Evolutionary conservation across 2,113 vertebrate species (phyloP).

Genomic region (Phyllopteryx taeniolatus): DNA sequence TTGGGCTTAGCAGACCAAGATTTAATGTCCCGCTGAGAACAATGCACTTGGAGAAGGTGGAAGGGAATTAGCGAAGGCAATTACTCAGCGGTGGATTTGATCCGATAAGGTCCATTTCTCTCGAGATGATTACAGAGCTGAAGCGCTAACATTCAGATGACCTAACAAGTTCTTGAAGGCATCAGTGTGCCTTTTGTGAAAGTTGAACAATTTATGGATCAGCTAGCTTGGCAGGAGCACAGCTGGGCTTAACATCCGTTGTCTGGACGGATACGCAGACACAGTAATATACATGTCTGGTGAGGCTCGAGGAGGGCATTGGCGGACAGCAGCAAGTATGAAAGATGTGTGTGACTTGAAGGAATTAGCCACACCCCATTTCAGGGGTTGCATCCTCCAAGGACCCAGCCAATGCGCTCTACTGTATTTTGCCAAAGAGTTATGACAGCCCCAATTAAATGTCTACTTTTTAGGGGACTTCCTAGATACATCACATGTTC

Average conservation of each 20-base stretch:
- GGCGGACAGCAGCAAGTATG: constrained; percentile 12
- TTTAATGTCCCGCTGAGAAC: constrained; percentile 57
- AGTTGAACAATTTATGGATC: constrained; percentile 36
- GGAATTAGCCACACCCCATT: not conserved
- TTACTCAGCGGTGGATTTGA: constrained; percentile 53
- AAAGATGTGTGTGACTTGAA: not conserved
- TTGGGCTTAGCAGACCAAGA: constrained; percentile 37
- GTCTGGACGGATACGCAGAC: constrained; percentile 11
- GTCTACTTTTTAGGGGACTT: not conserved
- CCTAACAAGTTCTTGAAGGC: constrained; percentile 43
- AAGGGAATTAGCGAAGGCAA: constrained; percentile 55
- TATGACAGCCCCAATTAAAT: not conserved
- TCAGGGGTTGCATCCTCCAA: not conserved
- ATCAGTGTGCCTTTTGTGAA: constrained; percentile 26
- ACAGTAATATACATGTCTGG: constrained; percentile 20
- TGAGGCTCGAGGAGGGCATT: constrained; percentile 6
- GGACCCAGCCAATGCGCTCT: not conserved
- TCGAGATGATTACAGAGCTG: constrained; percentile 49
- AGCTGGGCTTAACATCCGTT: constrained; percentile 11
- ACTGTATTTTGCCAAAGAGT: not conserved
- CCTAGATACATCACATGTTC: too few species aligned
- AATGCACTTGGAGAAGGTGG: constrained; percentile 44
- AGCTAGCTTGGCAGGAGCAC: constrained; percentile 16
- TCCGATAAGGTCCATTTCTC: constrained; percentile 61
- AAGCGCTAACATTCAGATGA: constrained; percentile 42